These are phyloP conservation scores for Macrocentrus cingulum DNA, from an alignment of 1,140 invertebrate species.

Conservation along the genomic window DNA sequence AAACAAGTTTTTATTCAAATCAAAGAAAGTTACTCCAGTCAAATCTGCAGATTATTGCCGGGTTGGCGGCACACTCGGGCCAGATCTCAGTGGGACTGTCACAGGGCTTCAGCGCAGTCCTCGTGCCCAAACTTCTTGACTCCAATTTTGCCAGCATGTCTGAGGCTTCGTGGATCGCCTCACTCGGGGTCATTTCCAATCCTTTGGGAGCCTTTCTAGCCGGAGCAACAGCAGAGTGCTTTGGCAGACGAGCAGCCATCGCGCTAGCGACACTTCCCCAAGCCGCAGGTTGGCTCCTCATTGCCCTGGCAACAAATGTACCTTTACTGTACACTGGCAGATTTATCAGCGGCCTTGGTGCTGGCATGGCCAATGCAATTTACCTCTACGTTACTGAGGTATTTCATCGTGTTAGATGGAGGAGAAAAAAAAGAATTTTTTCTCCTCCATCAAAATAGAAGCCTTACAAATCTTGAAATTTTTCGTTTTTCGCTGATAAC, in stretches of 20 bases:
- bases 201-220: constrained; percentile 70
- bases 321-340: constrained; percentile 68
- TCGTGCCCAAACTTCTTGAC: constrained; percentile 67
- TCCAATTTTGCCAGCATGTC: constrained; percentile 60
- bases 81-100: constrained; percentile 75
- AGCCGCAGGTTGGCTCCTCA: constrained; percentile 73
- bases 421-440: too few species aligned
- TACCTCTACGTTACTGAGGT: constrained; percentile 55
- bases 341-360: constrained; percentile 73
- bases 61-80: constrained; percentile 70
- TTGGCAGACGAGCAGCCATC: constrained; percentile 72
- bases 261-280: constrained; percentile 74
- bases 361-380: constrained; percentile 61
- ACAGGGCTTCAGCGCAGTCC: constrained; percentile 74
- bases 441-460: too few species aligned
- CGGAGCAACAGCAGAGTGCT: constrained; percentile 67
- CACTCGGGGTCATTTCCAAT: constrained; percentile 72
- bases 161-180: constrained; percentile 73
- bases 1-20: not conserved
- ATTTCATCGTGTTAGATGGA: not conserved
- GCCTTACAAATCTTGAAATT: too few species aligned
- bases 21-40: not conserved
- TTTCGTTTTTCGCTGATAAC: too few species aligned
- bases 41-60: constrained; percentile 66
- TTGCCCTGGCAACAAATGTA: constrained; percentile 65